A percentile compares a stretch with the other conserved stretches of the same genome.
phyloP scores from a whole-genome alignment of 2,797 vertebrate species.

The Xiphorhynchus erythropygius region DNA sequence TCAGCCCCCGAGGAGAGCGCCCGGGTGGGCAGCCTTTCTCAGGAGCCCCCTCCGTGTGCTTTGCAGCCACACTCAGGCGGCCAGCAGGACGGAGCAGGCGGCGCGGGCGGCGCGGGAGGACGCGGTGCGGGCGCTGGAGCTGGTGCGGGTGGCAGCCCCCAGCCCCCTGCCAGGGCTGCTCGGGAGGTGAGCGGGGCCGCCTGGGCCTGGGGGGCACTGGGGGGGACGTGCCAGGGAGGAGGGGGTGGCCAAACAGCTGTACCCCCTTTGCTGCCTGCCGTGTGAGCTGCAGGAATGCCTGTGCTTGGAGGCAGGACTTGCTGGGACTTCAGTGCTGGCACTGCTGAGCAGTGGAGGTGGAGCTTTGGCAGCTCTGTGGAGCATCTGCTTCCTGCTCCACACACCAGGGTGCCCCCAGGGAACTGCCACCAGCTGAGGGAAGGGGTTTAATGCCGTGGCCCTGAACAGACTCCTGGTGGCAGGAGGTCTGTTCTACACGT shows the following conservation, averaged over 20 bases:
- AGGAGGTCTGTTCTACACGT: neutral
- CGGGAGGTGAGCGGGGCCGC: constrained; percentile 70
- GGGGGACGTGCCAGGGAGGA: fast-evolving
- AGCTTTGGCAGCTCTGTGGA: neutral
- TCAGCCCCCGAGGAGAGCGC: too few species aligned
- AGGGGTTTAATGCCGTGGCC: fast-evolving
- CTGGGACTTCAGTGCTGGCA: fast-evolving
- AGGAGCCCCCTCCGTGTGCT: neutral
- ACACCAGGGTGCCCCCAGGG: fast-evolving
- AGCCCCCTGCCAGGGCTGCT: constrained; percentile 46
- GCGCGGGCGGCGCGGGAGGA: constrained; percentile 68
- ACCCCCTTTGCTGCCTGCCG: neutral
- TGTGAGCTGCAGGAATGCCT: fast-evolving
- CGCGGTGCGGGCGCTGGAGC: constrained; percentile 70
- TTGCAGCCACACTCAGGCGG: constrained; percentile 81
- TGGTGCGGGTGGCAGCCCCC: constrained; percentile 51
- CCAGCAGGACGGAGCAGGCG: constrained; percentile 68
- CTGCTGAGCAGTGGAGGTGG: fast-evolving
- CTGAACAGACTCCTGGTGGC: neutral
- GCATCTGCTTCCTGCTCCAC: neutral
- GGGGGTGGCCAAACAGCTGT: fast-evolving
- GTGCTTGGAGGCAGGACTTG: neutral
- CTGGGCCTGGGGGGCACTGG: fast-evolving
- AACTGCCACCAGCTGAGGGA: neutral
- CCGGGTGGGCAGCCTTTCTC: neutral